Conservation (phyloP, 2,113 vertebrate species). For the Rhadina sibilatrix region DNA sequence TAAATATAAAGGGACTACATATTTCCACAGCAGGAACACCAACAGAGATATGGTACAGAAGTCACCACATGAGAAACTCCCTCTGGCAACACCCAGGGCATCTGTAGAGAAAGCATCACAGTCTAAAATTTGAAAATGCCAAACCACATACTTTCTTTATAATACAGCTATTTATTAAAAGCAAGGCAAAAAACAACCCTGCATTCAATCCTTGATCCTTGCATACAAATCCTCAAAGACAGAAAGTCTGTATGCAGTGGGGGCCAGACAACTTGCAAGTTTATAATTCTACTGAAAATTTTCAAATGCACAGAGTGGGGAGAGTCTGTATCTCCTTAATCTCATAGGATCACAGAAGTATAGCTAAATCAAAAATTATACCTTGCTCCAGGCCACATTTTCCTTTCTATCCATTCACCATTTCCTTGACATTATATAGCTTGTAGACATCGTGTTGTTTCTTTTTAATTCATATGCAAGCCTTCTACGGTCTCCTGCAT, state of each 20-base stretch:
- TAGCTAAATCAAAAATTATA: neutral
- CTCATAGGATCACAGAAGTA: neutral
- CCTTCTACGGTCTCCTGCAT: neutral
- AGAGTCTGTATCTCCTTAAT: neutral
- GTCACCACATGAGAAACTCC: neutral
- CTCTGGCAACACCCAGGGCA: neutral
- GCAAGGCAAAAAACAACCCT: neutral
- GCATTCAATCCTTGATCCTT: neutral
- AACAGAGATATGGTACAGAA: neutral
- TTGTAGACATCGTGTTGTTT: neutral
- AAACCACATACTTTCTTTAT: neutral
- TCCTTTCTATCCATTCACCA: neutral
- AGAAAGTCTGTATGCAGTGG: neutral
- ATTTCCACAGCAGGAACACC: neutral
- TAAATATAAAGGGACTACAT: accelerated
- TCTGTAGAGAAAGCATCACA: neutral
- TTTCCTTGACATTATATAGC: neutral
- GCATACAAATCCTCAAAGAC: neutral
- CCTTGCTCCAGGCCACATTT: neutral
- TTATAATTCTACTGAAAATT: constrained; percentile 14
- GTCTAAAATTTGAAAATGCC: neutral
- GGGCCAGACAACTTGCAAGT: neutral
- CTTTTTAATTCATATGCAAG: neutral
- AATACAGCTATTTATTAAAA: neutral
- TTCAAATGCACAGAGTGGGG: neutral